Conservation (phyloP, 1,140 invertebrate species). For the Sarcophaga peregrina region DNA sequence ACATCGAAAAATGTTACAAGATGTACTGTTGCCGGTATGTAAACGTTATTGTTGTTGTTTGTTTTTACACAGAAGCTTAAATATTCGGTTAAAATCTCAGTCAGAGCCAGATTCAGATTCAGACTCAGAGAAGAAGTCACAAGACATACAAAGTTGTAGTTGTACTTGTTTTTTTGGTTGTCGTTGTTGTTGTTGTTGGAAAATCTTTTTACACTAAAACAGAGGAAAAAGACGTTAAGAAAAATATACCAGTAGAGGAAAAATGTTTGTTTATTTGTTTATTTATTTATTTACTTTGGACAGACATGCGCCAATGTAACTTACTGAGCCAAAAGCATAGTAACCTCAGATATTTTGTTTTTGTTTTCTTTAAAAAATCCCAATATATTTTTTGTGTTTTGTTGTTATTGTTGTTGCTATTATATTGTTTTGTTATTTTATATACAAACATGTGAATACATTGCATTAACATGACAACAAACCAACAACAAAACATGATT, state of each 20-base stretch:
- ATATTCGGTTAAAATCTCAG: constrained; percentile 21
- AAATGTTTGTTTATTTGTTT: no score
- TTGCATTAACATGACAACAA: constrained; percentile 40
- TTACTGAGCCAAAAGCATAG: constrained; percentile 39
- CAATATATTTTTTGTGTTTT: not conserved
- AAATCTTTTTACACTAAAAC: constrained; percentile 9
- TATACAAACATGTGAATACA: constrained; percentile 33
- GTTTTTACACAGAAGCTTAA: constrained; percentile 32
- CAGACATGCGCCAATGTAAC: not conserved
- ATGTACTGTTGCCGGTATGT: no score
- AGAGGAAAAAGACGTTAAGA: not conserved
- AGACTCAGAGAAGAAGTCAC: not conserved
- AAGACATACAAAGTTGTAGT: not conserved
- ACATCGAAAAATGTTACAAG: no score
- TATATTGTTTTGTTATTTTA: not conserved
- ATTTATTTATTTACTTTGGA: no score
- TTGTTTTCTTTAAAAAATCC: constrained; percentile 18
- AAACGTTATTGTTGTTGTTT: no score
- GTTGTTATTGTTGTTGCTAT: not conserved
- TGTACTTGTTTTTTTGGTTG: not conserved
- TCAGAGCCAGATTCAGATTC: not conserved
- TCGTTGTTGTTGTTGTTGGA: not conserved
- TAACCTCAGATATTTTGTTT: constrained; percentile 30
- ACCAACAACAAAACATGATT: constrained; percentile 39
- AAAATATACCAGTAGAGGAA: not conserved